Evolutionary conservation across 2,888 invertebrate species (phyloP), one percentile per base, ranked within the genome.

Genomic region (Nebria salina): DNA sequence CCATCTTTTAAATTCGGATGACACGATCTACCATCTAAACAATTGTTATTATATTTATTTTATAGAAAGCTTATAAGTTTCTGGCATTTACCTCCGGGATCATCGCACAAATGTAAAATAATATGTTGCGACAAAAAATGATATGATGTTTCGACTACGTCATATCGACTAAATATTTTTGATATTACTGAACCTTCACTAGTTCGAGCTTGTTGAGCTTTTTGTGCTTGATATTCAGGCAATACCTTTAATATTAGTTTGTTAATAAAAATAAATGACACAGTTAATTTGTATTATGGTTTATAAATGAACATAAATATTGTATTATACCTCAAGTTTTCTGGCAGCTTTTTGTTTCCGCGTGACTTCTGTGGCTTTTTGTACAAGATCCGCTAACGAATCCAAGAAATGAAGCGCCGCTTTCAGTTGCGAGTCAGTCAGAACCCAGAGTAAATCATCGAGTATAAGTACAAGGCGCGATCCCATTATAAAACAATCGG

Each of bases 121-220:
- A 99, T 96, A 86, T 97, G 93, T 83, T 97, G 96, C 81, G 96
- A 96, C 76, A 96, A 92, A 87, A 99, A 94, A 89, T 99, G 99
- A 90, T 98, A 98, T 0, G 98, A 99, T 0, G 99, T 99, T 90
- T 99, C 98, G 0, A 95, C 91, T n/a, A 99, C 97, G 90, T 99
- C 98, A 88, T 96, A 97, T 74, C 93, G 92, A 43, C 93, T 92
- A 89, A 97, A 98, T 89, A 95, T 91, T 84, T 93, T 93, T 81
- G 90, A 88, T 77, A 90, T 88, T 26, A 66, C 76, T n/a, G 81
- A 70, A 68, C 89, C 88, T 66, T 89, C 88, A 34, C 85, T 87
- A 41, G 87, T 86, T 84, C 90, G 87, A 64, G 90, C 90, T 86
- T 92, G 91, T 84, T 94, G 94, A 25, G 92, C 91, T 83, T 92